A percentile compares a stretch with the other conserved stretches of the same genome.
Evolutionary conservation across 2,888 invertebrate genomes (phyloP).

Genomic region (Tetragnatha montana): DNA sequence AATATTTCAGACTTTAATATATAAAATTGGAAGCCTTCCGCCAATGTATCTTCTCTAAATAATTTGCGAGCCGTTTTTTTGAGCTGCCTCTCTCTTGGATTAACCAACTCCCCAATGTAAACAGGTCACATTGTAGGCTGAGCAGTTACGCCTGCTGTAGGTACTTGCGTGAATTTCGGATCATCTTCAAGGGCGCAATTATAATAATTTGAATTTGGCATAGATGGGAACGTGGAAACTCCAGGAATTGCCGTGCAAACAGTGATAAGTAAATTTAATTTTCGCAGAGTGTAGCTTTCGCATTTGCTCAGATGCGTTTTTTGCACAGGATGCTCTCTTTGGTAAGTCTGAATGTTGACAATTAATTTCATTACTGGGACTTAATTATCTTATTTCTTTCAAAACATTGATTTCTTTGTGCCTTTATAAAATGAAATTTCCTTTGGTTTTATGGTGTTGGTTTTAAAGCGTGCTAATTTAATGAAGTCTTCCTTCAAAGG

Average conservation of each 20-base stretch:
- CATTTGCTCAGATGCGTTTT: not conserved
- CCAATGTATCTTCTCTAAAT: not conserved
- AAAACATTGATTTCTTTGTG: not conserved
- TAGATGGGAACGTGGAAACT: not conserved
- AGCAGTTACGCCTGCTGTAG: not conserved
- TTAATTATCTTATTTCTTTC: not conserved
- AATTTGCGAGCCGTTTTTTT: conserved; percentile 16
- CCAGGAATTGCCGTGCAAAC: not conserved
- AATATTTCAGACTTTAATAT: conserved; percentile 22
- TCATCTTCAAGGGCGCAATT: conserved; percentile 11
- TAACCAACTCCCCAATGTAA: conserved; percentile 17
- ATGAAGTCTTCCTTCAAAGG: not conserved
- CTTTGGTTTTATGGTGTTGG: not conserved
- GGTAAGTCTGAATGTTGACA: not conserved
- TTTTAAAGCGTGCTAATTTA: not conserved
- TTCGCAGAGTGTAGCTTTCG: not conserved
- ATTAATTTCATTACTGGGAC: not conserved
- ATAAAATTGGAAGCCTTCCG: not conserved
- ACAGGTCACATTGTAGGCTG: not conserved
- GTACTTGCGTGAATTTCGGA: not conserved
- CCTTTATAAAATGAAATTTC: not conserved
- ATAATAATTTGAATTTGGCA: conserved; percentile 11
- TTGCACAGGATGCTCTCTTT: not conserved
- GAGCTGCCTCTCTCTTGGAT: conserved; percentile 4
- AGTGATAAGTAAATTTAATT: conserved; percentile 14